A percentile compares a stretch with the other conserved stretches of the same genome.
Conservation (phyloP, 1,140 invertebrate genomes). For the Chironomus tepperi region DNA sequence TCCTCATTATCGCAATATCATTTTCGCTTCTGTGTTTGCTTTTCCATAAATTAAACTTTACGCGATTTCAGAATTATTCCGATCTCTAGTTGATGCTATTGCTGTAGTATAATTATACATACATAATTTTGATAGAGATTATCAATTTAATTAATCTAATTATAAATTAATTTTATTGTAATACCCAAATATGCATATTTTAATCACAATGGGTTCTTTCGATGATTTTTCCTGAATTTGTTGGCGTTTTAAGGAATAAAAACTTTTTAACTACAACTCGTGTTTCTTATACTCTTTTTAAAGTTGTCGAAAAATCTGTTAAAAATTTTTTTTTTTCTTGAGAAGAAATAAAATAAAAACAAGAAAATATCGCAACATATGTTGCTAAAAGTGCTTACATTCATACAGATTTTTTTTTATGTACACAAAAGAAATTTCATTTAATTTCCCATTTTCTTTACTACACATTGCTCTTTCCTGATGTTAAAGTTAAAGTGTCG, state of each 20-base stretch:
- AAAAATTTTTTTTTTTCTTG: no score
- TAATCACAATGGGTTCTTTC: not conserved
- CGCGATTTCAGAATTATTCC: not conserved
- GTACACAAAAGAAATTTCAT: not conserved
- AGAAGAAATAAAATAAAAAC: no score
- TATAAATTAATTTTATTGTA: constrained; percentile 15
- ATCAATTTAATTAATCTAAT: constrained; percentile 15
- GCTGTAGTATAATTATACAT: not conserved
- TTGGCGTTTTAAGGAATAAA: not conserved
- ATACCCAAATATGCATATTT: not conserved
- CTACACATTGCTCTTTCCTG: not conserved
- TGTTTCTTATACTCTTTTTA: no score
- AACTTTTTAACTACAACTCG: no score
- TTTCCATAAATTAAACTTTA: not conserved
- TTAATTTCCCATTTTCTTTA: not conserved
- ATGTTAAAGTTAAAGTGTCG: not conserved
- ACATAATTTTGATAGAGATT: not conserved
- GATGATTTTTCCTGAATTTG: not conserved
- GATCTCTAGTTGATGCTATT: not conserved
- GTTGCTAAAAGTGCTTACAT: not conserved
- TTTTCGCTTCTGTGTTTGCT: constrained; percentile 12
- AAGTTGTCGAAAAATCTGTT: no score
- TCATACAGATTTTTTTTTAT: not conserved
- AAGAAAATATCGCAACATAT: not conserved
- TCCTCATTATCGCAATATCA: constrained; percentile 16